These are phyloP conservation scores for Drosophila nebulosa DNA, from an alignment of 1,140 invertebrate genomes.

Conservation along the genomic window DNA sequence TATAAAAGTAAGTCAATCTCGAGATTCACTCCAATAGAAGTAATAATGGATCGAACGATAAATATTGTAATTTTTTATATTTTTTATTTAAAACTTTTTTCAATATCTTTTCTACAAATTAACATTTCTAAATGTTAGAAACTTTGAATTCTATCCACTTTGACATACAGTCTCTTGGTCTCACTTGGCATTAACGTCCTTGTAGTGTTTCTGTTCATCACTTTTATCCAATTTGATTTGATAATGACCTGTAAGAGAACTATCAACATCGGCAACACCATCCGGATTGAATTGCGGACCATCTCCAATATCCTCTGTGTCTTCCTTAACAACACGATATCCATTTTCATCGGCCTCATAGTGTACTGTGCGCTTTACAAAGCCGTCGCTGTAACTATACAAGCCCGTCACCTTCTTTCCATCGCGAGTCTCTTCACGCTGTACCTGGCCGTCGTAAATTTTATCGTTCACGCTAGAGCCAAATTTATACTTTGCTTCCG, in stretches of 20 bases:
- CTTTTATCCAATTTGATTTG: conserved; percentile 64
- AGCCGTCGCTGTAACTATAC: conserved; percentile 84
- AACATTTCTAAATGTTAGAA: conserved; percentile 79
- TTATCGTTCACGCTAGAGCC: conserved; percentile 81
- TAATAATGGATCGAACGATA: too few relatives aligned
- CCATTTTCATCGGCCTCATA: conserved; percentile 84
- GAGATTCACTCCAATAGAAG: too few relatives aligned
- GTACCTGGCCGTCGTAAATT: conserved; percentile 82
- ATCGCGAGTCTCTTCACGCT: conserved; percentile 82
- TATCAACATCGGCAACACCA: conserved; percentile 81
- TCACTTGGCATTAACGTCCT: conserved; percentile 34
- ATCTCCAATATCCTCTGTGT: conserved; percentile 81
- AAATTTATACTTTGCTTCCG: conserved; percentile 81
- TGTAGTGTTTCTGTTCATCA: conserved; percentile 62
- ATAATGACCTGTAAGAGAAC: conserved; percentile 76
- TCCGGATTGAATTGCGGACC: conserved; percentile 81
- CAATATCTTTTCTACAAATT: background rate
- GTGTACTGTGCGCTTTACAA: conserved; percentile 82
- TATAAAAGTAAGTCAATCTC: too few relatives aligned
- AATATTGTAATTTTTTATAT: background rate
- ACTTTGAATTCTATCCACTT: conserved; percentile 16
- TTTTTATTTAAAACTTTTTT: background rate
- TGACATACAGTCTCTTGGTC: too few relatives aligned
- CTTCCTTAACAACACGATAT: conserved; percentile 82
- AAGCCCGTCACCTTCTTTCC: conserved; percentile 81